Evolutionary conservation across 1,140 invertebrate species (phyloP), one percentile per base, ranked within the genome.

Genomic region (Aphidius ervi): DNA sequence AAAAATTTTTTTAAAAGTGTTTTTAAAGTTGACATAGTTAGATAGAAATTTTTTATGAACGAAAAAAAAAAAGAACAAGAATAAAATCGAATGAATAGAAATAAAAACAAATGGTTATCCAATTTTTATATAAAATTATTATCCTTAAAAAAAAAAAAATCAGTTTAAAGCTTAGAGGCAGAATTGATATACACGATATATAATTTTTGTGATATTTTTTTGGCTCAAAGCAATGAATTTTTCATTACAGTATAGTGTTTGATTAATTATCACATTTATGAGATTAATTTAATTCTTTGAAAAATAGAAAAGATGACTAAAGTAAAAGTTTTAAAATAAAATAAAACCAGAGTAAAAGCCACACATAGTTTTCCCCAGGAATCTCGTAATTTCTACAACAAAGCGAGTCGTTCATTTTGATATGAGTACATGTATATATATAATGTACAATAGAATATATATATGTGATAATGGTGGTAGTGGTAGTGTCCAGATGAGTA

Each of bases 341-440:
- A 46, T 23, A n/a, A 16, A 37, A 16, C 10, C 5, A 56, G 41
- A 31, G 20, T 7, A 10, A 31, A 9, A 45, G 52, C 10, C 9
- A 56, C 9, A 47, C 5, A 39, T 52, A 31, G 20, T 50, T 16
- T 50, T 56, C 59, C 59, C 53, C 62, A 66, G 67, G 68, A 71
- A 70, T 70, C 66, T 62, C 50, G 68, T 71, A 71, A 71, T 71
- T 71, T 71, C 70, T 71, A 55, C 66, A 68, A 71, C 70, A 70
- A 70, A 71, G 69, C 68, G 59, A 66, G 61, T 64, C 67, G 67
- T 71, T 66, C 63, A 70, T 71, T 67, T 70, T 66, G 46, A 20
- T 9, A 10, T 41, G 58, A 53, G 50, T 20, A 50, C n/a, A 52
- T 31, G 37, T 39, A 37, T 42, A 8, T 8, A 10, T 31, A 31